Evolutionary conservation across 1,140 invertebrate species (phyloP), one percentile per base, ranked within the genome.

Genomic region (Orius insidiosus): DNA sequence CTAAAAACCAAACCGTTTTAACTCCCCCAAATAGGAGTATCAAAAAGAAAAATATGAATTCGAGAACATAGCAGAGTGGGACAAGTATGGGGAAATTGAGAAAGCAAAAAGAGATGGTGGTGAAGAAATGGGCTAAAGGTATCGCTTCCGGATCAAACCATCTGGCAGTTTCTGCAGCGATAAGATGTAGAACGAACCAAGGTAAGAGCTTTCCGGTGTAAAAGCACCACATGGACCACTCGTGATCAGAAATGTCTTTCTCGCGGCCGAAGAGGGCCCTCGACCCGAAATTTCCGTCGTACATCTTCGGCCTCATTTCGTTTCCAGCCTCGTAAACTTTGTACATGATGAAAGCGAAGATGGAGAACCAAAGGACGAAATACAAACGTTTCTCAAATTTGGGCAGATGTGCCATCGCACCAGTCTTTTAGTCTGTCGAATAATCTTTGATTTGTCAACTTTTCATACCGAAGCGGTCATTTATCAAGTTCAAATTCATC

Each of bases 111-210:
- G 11, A 13, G 13, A 36, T 9, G 1, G 15, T 47, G 19, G 19
- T 30, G 2, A 38, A 19, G 7, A 24, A 32, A 30, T 38, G 42
- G 24, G n/a, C 8, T 3, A 46, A 8, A 11, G 13, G 36, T 11
- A 34, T 38, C 38, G 52, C 47, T 31, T 49, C 32, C 11, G 43
- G 19, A 8, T 34, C 48, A 14, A 51, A 38, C 31, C 39, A 41
- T 46, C 49, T 36, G 8, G 48, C 42, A 3, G 47, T 33, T 48
- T 54, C 45, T 10, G 48, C 33, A 8, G 42, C 31, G 3, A 44
- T n/a, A 3, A 54, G 38, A 51, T 57, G 56, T 41, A 52, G 19
- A 30, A 53, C 11, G 39, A 55, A 38, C 54, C 54, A 57, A 33
- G 54, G 53, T 14, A 35, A 9, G 13, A 54, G 35, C 10, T 31